A percentile compares a stretch with the other conserved stretches of the same genome.
These are phyloP conservation scores for Poeciliopsis infans DNA, from an alignment of 2,797 vertebrate species.

Conservation along the genomic window DNA sequence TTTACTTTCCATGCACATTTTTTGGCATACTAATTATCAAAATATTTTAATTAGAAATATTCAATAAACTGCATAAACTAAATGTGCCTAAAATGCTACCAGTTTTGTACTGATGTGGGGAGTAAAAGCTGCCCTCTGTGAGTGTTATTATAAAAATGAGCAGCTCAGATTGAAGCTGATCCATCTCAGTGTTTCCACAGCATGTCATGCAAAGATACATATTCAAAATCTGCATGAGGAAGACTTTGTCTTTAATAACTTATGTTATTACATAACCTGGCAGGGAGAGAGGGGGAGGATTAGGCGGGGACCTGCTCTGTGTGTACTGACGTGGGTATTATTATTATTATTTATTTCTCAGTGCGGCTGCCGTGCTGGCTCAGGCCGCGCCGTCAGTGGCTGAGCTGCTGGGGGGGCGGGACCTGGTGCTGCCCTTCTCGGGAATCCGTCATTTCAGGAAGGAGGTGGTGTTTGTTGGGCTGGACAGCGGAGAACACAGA, in stretches of 20 bases:
- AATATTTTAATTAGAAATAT: neutral
- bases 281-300: conserved; percentile 55
- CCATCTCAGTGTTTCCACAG: neutral
- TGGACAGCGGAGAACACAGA: conserved; percentile 83
- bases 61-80: neutral
- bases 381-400: conserved; percentile 82
- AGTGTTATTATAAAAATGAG: neutral
- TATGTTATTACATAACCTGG: conserved; percentile 65
- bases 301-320: conserved; percentile 46
- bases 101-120: neutral
- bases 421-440: conserved; percentile 86
- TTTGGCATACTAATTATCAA: neutral
- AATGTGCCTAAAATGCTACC: neutral
- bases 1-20: neutral
- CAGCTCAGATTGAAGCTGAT: conserved; percentile 2
- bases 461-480: conserved; percentile 91
- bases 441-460: conserved; percentile 89
- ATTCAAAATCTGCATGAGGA: conserved; percentile 55
- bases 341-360: conserved; percentile 51
- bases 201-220: conserved; percentile 30
- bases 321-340: conserved; percentile 30
- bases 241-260: conserved; percentile 63
- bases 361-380: conserved; percentile 84
- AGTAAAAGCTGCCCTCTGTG: neutral
- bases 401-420: conserved; percentile 84